These are phyloP conservation scores for Schlechtendalia chinensis DNA, from an alignment of 1,140 invertebrate genomes.

Conservation along the genomic window DNA sequence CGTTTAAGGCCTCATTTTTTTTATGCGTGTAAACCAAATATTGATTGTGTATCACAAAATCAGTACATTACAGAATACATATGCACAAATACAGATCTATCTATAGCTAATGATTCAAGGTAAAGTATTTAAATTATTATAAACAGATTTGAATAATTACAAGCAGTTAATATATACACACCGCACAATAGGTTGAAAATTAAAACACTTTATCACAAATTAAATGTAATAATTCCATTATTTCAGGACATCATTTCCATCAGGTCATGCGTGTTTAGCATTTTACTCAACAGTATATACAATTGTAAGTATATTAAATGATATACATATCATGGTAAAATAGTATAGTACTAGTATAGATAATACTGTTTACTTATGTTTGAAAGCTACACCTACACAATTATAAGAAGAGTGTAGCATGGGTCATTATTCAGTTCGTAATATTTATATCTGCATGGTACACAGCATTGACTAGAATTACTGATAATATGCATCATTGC, in stretches of 20 bases:
- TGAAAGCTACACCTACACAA: conserved; percentile 29
- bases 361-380: conserved; percentile 9
- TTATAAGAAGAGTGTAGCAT: conserved; percentile 40
- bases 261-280: conserved; percentile 53
- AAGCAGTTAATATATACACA: no score
- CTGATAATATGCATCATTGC: conserved; percentile 69
- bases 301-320: conserved; percentile 39
- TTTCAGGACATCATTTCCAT: conserved; percentile 53
- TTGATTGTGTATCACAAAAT: conserved; percentile 50
- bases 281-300: conserved; percentile 53
- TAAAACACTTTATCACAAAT: not conserved
- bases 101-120: conserved; percentile 43
- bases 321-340: not conserved
- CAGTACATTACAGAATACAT: conserved; percentile 51
- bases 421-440: conserved; percentile 53
- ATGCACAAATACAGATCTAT: conserved; percentile 45
- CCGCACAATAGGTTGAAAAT: not conserved
- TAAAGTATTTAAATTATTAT: conserved; percentile 18
- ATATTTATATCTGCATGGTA: conserved; percentile 57
- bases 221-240: not conserved
- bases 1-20: conserved; percentile 64
- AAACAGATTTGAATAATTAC: not conserved
- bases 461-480: conserved; percentile 60
- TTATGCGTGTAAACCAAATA: conserved; percentile 51
- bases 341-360: not conserved